Conservation (phyloP, 2,113 vertebrate genomes). For the Callithrix jacchus region DNA sequence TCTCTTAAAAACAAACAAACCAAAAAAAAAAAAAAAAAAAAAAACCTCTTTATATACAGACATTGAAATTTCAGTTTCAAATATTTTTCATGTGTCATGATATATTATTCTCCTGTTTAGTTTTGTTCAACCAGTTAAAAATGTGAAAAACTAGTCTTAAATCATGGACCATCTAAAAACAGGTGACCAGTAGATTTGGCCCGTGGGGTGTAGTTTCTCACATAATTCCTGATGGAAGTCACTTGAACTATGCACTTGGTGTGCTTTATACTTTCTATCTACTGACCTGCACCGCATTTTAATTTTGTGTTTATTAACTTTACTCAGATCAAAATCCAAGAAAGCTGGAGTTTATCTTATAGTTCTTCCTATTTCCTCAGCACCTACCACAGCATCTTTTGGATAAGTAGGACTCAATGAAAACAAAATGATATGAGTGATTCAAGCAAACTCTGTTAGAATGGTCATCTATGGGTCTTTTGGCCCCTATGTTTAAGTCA, state of each 20-base stretch:
- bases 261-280: background rate
- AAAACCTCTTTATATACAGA: too few relatives aligned
- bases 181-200: background rate
- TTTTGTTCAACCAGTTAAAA: slow-evolving; percentile 34
- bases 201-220: background rate
- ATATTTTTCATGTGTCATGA: background rate
- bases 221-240: background rate
- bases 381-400: background rate
- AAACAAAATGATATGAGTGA: background rate
- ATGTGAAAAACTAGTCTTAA: background rate
- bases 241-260: background rate
- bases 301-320: background rate
- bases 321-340: background rate
- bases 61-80: background rate
- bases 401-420: background rate
- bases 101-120: background rate
- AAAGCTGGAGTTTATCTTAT: background rate
- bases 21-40: too few relatives aligned
- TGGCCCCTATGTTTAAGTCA: background rate
- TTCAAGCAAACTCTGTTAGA: background rate
- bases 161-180: background rate
- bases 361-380: slow-evolving; percentile 1
- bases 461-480: background rate
- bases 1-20: too few relatives aligned
- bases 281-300: background rate